phyloP scores from a whole-genome alignment of 30 jellyfish, hydroid and myxozoan genomes.

The Turritopsis dohrnii region DNA sequence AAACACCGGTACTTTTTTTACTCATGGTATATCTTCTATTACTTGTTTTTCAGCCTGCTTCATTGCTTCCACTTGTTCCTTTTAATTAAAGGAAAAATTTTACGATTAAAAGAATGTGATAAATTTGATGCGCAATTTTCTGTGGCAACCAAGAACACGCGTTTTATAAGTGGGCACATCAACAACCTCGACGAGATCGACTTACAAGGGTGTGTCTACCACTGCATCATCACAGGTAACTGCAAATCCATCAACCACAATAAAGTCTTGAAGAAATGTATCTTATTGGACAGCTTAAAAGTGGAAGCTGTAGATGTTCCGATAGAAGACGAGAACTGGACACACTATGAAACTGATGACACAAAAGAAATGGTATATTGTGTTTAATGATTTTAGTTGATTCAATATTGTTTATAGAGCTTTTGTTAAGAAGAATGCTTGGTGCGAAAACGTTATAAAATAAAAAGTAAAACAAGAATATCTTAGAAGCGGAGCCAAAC shows the following conservation, averaged over 20 bases:
- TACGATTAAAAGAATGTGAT: neutral
- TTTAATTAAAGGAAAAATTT: neutral
- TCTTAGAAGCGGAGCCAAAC: too few species aligned
- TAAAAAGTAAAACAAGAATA: too few species aligned
- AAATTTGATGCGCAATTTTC: neutral
- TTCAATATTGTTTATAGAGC: neutral
- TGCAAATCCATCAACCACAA: neutral
- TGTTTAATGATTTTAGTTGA: neutral
- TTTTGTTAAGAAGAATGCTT: too few species aligned
- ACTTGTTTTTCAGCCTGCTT: too few species aligned
- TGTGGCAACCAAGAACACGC: neutral
- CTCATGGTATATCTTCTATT: too few species aligned
- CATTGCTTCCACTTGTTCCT: too few species aligned
- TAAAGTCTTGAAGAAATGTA: neutral
- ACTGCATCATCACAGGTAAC: neutral
- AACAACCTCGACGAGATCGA: neutral
- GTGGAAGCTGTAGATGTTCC: neutral
- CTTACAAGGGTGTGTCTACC: neutral
- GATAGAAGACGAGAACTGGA: neutral
- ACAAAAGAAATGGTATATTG: neutral
- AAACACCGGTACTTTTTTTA: too few species aligned
- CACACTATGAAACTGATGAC: neutral
- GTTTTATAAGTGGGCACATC: neutral
- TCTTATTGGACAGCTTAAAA: neutral
- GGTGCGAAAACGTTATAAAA: too few species aligned